Evolutionary conservation across 2,797 vertebrate species (phyloP), one percentile per base, ranked within the genome.

Genomic region (Semaprochilodus insignis): DNA sequence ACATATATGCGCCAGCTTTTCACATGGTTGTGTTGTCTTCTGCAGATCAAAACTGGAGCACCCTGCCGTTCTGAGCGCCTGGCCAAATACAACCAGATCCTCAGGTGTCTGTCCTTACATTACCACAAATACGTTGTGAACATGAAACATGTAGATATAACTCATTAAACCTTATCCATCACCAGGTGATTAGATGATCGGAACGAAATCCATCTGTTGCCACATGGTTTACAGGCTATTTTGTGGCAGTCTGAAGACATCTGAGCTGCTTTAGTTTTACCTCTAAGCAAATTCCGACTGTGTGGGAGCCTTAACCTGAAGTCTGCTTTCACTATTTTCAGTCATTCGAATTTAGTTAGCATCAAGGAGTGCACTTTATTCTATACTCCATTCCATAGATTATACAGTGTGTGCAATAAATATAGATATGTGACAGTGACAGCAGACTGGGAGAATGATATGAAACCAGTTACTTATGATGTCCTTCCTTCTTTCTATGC

Each of bases 1-100:
- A 69, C n/a, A 23, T 31, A 13, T 54, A 5, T 17, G 25, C 4
- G 17, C 23, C 0, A 70, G 70, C 14, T 27, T 62, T 27, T 27
- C 59, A 14, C n/a, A 62, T 14, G n/a, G 11, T 57, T 48, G 55
- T 48, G 74, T 63, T 54, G 54, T 16, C 36, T 83, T 55, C 78
- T 48, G 74, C 90, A 99, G 97, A 99, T 99, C 88, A 99, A 99
- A 93, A 99, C 97, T 0, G 97, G 97, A 13, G 98, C 97, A 13
- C 97, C 98, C 0, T 99, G 97, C 91, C 93, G 97, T 88, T 99
- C 98, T 0, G 97, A 99, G 92, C 96, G 97, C 76, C 91, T 99
- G 93, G 97, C 97, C 86, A 99, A 99, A 92, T 99, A 99, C 92
- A 99, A 99, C 90, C 98, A 99, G 92, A 92, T 99, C 83, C 95